Percentiles rank a stretch among this genome's conserved stretches.
phyloP scores from a whole-genome alignment of 1,140 invertebrate species.

The Alviniconcha marisindica region DNA sequence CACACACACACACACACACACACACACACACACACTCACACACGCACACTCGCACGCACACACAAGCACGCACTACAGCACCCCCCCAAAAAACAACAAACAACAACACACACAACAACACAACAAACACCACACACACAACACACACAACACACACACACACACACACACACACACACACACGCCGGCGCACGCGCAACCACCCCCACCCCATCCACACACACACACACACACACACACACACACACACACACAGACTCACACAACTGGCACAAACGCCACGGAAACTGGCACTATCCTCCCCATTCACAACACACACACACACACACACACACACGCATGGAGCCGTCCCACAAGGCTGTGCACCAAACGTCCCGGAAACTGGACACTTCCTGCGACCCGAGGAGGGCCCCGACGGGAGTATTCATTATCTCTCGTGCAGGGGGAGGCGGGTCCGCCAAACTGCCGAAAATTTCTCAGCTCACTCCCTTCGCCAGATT shows the following conservation, averaged over 20 bases:
- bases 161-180: background rate
- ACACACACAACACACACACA: too few species aligned
- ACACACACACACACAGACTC: background rate
- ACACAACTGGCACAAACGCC: background rate
- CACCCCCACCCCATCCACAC: background rate
- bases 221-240: background rate
- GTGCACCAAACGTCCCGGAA: background rate
- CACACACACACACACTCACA: background rate
- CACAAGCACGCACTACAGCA: background rate
- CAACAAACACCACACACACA: too few species aligned
- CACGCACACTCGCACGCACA: background rate
- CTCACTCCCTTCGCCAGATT: background rate
- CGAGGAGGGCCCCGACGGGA: background rate
- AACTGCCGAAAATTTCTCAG: background rate
- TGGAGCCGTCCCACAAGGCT: background rate
- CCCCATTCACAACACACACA: too few species aligned
- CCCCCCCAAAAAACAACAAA: background rate
- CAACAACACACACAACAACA: background rate
- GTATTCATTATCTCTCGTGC: constrained; percentile 6
- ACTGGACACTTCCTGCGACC: background rate
- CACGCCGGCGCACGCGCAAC: too few species aligned
- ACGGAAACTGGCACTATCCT: too few species aligned
- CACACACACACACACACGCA: background rate
- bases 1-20: background rate
- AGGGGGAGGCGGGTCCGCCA: background rate